phyloP scores from a whole-genome alignment of 1,140 invertebrate genomes.

The Metaphire vulgaris region DNA sequence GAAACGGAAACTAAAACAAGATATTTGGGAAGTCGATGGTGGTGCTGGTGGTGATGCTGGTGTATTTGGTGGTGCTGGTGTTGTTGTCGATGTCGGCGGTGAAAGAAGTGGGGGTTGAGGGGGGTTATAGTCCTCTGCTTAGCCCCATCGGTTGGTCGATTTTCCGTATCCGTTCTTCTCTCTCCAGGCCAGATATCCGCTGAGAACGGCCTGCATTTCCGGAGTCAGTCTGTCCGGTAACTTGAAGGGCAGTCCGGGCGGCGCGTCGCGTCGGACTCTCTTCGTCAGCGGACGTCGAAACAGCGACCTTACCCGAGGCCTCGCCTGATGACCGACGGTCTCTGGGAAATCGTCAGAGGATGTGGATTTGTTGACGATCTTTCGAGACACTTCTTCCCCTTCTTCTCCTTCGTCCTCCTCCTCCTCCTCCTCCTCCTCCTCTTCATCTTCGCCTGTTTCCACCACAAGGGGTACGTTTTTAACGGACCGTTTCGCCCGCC shows the following conservation, averaged over 20 bases:
- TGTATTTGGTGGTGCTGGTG: background rate
- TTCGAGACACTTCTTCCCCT: background rate
- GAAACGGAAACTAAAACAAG: too few relatives aligned
- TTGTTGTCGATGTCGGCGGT: background rate
- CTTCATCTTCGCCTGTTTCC: background rate
- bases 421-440: background rate
- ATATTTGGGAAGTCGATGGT: background rate
- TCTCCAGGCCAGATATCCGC: background rate
- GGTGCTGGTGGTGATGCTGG: background rate
- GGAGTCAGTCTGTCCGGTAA: background rate
- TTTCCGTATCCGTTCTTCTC: background rate
- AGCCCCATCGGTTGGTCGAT: background rate
- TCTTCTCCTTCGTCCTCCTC: background rate
- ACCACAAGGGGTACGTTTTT: too few relatives aligned
- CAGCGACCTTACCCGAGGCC: too few relatives aligned
- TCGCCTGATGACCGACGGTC: background rate
- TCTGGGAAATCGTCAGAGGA: background rate
- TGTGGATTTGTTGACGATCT: background rate
- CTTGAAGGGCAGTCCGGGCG: background rate
- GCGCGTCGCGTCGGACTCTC: background rate
- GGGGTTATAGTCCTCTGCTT: background rate
- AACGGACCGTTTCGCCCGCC: background rate
- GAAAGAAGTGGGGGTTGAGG: background rate
- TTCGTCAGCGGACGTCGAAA: background rate
- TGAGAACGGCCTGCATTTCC: background rate